Evolutionary conservation across 2,797 vertebrate species (phyloP), one percentile per base, ranked within the genome.

Genomic region (Parauchenoglanis punctatus): DNA sequence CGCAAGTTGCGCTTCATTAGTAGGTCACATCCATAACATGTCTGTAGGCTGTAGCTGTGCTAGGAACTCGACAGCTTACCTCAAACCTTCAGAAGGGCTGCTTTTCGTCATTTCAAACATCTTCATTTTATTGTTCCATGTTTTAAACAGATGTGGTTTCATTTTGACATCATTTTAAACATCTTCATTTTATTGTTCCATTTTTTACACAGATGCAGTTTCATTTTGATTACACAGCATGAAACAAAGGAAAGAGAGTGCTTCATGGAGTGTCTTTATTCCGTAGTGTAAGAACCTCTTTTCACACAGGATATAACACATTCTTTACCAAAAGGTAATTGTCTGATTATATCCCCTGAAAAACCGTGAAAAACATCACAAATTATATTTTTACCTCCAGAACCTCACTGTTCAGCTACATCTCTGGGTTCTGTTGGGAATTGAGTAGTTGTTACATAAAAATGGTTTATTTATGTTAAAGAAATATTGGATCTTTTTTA

Each of bases 191-290:
- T 56, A 7, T 49, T 49, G 3, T 6, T 49, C 46, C 35, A 40
- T 49, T 6, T 49, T 49, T 49, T 10, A 49, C 6, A 63, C 25
- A 63, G 61, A 25, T 11, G n/a, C 28, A 35, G 72, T 75, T 75
- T 75, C 44, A 75, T 75, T 70, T 76, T 76, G n/a, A 13, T 76
- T 76, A 28, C 25, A 31, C 7, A 77, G n/a, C n/a, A 56, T 77
- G 7, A 56, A 20, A 49, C 49, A 49, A 49, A 49, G 10, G 56
- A 3, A 8, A 17, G 11, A 15, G 46, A 17, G 25, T 52, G 25
- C 46, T 52, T 49, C 23, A 17, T 76, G 6, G 35, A 25, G 44
- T 46, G 49, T 52, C 7, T 28, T 76, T 78, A 31, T 31, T 20
- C 8, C 18, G 25, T 31, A 31, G 28, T 78, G 17, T 8, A 78